A percentile compares a stretch with the other conserved stretches of the same genome.
Conservation (phyloP, 2,888 invertebrate species). For the Cactoblastis cactorum region DNA sequence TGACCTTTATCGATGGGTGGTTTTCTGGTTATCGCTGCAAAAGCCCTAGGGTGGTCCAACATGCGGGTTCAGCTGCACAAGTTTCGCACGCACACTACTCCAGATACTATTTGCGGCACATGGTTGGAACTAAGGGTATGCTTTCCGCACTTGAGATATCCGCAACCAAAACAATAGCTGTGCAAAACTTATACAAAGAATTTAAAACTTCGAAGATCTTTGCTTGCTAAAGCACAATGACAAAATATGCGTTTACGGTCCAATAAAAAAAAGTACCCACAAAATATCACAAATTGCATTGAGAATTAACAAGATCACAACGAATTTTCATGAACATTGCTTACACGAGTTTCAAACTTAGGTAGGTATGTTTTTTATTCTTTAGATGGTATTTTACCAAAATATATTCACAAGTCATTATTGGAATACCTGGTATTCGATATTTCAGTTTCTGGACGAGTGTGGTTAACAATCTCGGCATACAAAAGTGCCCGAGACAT, state of each 20-base stretch:
- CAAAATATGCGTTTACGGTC: not conserved
- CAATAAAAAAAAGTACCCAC: not conserved
- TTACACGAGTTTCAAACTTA: slow-evolving; percentile 7
- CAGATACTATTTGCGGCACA: slow-evolving; percentile 21
- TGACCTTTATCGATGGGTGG: slow-evolving; percentile 14
- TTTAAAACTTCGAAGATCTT: not conserved
- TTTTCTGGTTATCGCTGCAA: slow-evolving; percentile 39
- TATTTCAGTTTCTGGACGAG: not conserved
- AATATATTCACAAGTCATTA: not conserved
- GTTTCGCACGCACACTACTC: slow-evolving; percentile 41
- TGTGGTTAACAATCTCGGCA: slow-evolving; percentile 15
- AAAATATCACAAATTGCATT: slow-evolving; percentile 8
- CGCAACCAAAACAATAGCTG: slow-evolving; percentile 27
- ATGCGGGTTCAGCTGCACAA: slow-evolving; percentile 73
- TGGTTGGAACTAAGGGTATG: slow-evolving; percentile 33
- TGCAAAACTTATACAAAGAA: not conserved
- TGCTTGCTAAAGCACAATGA: not conserved
- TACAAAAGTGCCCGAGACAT: slow-evolving; percentile 56
- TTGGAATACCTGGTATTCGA: not conserved
- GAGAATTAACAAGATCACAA: slow-evolving; percentile 9
- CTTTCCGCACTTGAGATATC: slow-evolving; percentile 49
- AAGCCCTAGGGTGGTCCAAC: slow-evolving; percentile 59
- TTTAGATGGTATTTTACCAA: not conserved
- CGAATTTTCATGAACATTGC: slow-evolving; percentile 1
- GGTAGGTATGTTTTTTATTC: slow-evolving; percentile 2